These are phyloP conservation scores for Ischnus inquisitorius DNA, from an alignment of 2,888 invertebrate genomes.

Conservation along the genomic window DNA sequence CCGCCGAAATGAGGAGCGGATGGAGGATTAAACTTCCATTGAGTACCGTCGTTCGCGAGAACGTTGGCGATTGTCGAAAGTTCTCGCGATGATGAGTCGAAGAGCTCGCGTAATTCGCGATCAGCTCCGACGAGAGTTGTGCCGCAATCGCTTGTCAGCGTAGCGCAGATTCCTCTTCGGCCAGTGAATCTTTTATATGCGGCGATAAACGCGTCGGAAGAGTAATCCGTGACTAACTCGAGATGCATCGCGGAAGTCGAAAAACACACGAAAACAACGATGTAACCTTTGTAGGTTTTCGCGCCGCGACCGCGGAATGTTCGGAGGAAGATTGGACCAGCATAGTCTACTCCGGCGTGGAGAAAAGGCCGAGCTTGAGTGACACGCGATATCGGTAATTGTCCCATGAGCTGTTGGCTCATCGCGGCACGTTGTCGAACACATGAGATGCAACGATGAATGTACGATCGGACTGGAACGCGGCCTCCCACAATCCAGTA, in stretches of 20 bases:
- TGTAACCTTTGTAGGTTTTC: conserved; percentile 65
- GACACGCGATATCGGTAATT: conserved; percentile 72
- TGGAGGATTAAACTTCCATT: conserved; percentile 79
- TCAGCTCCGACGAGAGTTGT: conserved; percentile 58
- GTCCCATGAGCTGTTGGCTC: conserved; percentile 72
- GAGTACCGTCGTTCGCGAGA: conserved; percentile 65
- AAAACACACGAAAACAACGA: conserved; percentile 72
- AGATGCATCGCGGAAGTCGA: conserved; percentile 71
- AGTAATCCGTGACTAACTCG: conserved; percentile 69
- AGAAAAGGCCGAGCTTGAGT: conserved; percentile 69
- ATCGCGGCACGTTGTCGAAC: conserved; percentile 39
- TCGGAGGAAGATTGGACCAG: conserved; percentile 59
- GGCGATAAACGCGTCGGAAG: conserved; percentile 67
- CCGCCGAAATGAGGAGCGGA: conserved; percentile 79
- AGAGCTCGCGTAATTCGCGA: conserved; percentile 40
- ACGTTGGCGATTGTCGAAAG: conserved; percentile 29
- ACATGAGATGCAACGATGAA: conserved; percentile 62
- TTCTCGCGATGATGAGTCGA: conserved; percentile 28
- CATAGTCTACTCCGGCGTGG: conserved; percentile 72
- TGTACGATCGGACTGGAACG: conserved; percentile 15
- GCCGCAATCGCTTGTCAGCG: conserved; percentile 60
- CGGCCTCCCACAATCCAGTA: conserved; percentile 60
- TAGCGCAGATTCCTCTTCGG: conserved; percentile 65
- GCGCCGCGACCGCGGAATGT: conserved; percentile 44
- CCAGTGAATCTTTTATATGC: conserved; percentile 70